Percentiles rank a stretch among this genome's conserved stretches.
phyloP scores from a whole-genome alignment of 2,113 vertebrate species.

The Plotosus lineatus region DNA sequence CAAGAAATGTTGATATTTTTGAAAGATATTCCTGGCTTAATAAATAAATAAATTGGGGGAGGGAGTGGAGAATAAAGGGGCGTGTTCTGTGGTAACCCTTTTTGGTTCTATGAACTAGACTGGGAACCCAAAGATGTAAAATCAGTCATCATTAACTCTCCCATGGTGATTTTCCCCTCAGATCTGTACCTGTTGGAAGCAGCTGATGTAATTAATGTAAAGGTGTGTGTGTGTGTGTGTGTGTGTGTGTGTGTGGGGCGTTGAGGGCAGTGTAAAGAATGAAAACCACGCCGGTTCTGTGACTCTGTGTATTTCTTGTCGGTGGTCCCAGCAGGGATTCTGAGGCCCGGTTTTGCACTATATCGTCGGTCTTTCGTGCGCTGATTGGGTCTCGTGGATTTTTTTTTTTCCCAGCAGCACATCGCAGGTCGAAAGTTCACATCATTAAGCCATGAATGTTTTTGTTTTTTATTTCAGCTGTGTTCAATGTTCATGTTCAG shows the following conservation, averaged over 20 bases:
- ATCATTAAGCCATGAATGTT: slow-evolving; percentile 65
- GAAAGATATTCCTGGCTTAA: background rate
- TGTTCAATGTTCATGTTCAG: slow-evolving; percentile 30
- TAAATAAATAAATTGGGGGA: background rate
- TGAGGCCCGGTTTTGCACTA: slow-evolving; percentile 38
- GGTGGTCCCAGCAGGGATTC: background rate
- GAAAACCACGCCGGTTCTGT: background rate
- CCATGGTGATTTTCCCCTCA: background rate
- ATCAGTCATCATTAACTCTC: background rate
- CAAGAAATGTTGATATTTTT: background rate
- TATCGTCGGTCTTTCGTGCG: slow-evolving; percentile 32
- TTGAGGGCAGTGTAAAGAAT: background rate
- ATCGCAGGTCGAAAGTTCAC: slow-evolving; percentile 19
- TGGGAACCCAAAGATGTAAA: background rate
- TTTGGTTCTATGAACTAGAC: background rate
- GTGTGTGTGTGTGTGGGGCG: background rate
- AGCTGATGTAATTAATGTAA: background rate
- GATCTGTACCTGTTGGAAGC: background rate
- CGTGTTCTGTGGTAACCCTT: background rate
- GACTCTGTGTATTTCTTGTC: background rate
- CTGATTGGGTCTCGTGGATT: slow-evolving; percentile 23
- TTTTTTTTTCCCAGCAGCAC: background rate
- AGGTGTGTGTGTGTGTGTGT: background rate
- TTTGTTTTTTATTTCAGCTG: slow-evolving; percentile 4
- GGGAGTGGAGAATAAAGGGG: too few species aligned